Percentiles rank a stretch among this genome's conserved stretches.
phyloP scores from a whole-genome alignment of 2,888 invertebrate species.

The Bombyx huttoni region DNA sequence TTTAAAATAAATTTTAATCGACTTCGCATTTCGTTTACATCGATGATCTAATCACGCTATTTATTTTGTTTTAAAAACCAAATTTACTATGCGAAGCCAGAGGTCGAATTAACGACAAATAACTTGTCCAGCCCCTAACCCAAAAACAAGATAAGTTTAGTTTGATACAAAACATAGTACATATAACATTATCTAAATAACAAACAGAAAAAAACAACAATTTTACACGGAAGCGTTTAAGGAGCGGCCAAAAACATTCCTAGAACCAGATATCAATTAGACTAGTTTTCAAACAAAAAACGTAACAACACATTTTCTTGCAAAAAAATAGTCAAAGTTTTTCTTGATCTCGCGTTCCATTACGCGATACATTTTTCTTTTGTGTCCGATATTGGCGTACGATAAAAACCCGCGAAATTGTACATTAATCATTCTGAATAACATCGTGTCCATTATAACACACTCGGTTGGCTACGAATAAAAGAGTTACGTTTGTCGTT shows the following conservation, averaged over 20 bases:
- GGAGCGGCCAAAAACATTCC: not conserved
- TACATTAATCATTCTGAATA: slow-evolving; percentile 28
- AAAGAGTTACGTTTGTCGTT: slow-evolving; percentile 5
- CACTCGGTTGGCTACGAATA: slow-evolving; percentile 13
- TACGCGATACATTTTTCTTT: slow-evolving; percentile 17
- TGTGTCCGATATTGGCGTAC: slow-evolving; percentile 28
- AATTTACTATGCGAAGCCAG: no score
- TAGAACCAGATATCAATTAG: slow-evolving; percentile 1
- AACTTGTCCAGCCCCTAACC: no score
- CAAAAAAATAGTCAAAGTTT: slow-evolving; percentile 29
- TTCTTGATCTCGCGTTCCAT: slow-evolving; percentile 30
- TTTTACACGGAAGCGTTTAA: slow-evolving; percentile 3
- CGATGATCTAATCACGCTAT: no score
- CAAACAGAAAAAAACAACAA: not conserved
- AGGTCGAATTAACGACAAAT: no score
- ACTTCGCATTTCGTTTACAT: not conserved
- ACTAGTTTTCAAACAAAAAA: slow-evolving; percentile 8
- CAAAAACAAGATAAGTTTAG: no score
- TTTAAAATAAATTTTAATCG: not conserved
- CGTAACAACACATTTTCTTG: slow-evolving; percentile 16
- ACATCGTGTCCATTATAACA: slow-evolving; percentile 18
- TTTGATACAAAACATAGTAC: not conserved
- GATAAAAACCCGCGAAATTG: slow-evolving; percentile 22
- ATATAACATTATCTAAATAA: not conserved
- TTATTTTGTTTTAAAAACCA: no score